Conservation (phyloP, 1,140 invertebrate genomes). For the Saccostrea cuccullata region DNA sequence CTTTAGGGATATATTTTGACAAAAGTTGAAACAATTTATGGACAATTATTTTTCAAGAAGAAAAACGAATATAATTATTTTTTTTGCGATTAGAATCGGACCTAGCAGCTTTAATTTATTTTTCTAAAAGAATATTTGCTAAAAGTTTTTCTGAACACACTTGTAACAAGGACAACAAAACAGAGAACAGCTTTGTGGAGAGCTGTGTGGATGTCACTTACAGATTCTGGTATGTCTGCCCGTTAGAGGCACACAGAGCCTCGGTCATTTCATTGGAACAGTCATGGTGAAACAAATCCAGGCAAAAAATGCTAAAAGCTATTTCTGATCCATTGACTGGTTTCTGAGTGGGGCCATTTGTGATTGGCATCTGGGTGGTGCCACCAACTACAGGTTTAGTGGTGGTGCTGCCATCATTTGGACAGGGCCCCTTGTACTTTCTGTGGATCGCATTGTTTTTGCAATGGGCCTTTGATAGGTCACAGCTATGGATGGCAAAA, state of each 20-base stretch:
- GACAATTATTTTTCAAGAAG: no score
- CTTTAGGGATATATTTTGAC: no score
- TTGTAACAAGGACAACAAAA: background rate
- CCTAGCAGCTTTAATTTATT: no score
- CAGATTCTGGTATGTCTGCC: slow-evolving; percentile 28
- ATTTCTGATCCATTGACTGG: slow-evolving; percentile 38
- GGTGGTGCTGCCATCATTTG: background rate
- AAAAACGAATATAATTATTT: no score
- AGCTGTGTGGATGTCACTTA: background rate
- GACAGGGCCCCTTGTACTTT: slow-evolving; percentile 18
- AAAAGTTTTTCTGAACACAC: no score
- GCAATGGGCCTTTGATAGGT: slow-evolving; percentile 28
- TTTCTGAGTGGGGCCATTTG: background rate
- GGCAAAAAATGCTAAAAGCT: slow-evolving; percentile 34
- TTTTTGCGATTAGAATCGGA: no score
- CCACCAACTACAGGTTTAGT: background rate
- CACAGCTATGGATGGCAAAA: background rate
- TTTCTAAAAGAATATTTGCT: no score
- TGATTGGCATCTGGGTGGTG: background rate
- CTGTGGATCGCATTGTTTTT: slow-evolving; percentile 13
- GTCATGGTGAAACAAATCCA: slow-evolving; percentile 42
- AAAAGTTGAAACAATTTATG: no score
- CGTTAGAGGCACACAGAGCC: slow-evolving; percentile 12
- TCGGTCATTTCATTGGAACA: background rate
- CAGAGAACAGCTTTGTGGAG: background rate